These are phyloP conservation scores for Drosophila orosa DNA, from an alignment of 1,140 invertebrate species.

Conservation along the genomic window DNA sequence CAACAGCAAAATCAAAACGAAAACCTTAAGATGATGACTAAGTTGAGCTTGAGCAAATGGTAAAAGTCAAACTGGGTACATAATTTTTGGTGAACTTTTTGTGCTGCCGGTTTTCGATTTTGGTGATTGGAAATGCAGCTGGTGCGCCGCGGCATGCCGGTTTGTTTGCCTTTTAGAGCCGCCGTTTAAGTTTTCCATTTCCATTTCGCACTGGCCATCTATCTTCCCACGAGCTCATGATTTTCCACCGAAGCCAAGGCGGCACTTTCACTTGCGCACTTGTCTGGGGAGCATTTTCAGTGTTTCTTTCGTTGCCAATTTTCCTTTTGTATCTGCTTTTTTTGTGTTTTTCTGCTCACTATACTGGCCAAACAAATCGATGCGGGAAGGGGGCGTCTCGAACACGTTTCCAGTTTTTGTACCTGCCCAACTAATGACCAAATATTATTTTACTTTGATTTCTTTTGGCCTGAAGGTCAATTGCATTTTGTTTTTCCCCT, in stretches of 20 bases:
- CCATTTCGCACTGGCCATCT: constrained; percentile 61
- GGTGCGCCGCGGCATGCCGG: constrained; percentile 19
- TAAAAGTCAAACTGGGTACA: constrained; percentile 73
- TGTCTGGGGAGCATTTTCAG: constrained; percentile 45
- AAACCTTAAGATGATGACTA: constrained; percentile 67
- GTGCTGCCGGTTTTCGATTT: constrained; percentile 39
- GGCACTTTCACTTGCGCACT: constrained; percentile 77
- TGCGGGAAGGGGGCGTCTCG: constrained; percentile 6
- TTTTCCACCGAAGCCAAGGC: constrained; percentile 49
- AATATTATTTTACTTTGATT: constrained; percentile 76
- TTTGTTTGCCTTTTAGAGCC: constrained; percentile 68
- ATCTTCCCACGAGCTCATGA: constrained; percentile 46
- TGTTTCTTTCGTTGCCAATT: constrained; percentile 26
- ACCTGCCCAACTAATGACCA: constrained; percentile 70
- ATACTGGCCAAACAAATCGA: constrained; percentile 61
- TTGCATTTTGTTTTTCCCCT: constrained; percentile 55
- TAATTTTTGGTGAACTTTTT: constrained; percentile 71
- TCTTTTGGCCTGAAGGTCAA: constrained; percentile 75
- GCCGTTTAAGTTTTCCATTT: constrained; percentile 76
- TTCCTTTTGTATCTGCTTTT: constrained; percentile 36
- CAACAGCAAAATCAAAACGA: constrained; percentile 32
- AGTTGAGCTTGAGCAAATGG: constrained; percentile 70
- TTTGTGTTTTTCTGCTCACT: constrained; percentile 14
- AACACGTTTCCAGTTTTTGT: constrained; percentile 58
- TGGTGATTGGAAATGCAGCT: constrained; percentile 50